Base-by-base conservation (phyloP, 2,797 vertebrate genomes). In the Eulemur rubriventer region DNA sequence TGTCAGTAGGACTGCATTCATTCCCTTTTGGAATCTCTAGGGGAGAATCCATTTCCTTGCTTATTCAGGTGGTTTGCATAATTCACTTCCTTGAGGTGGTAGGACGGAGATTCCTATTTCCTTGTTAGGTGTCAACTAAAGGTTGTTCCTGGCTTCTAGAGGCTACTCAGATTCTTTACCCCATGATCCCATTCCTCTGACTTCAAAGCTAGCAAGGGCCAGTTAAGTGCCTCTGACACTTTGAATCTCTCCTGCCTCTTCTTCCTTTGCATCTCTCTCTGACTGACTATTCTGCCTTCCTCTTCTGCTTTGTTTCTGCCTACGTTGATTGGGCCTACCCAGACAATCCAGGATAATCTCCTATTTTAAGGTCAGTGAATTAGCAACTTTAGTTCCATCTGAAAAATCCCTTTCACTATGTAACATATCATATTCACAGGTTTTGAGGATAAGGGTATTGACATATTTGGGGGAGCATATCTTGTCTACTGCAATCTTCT, bases 321-420 rank as follows among this genome's bases (percentile, higher is more conserved):
- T 89, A 84, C 20, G 43, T 13, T 73, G 20, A 30, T 28, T 73
- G 24, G 28, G 5, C 43, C 28, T 46, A 48, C 13, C 6, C 20
- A 46, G 16, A 95, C 93, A 72, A 95, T 69, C 18, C 75, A 81
- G 61, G 7, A 72, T 84, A 81, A 86, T 65, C 22, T 95, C 18
- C 18, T 65, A 59, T 84, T 93, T 85, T 86, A 85, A 96, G 84
- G 24, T 46, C 55, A 89, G 48, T 52, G 85, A 82, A 43, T 96
- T 95, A 79, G 41, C 33, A 95, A 88, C 61, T 20, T 91, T 91
- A 93, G 89, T 70, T 88, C 35, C 50, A 55, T 50, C 52, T 78
- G 28, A 67, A 87, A 88, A 93, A 89, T 48, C 6, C 1, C 14
- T 57, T 80, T 91, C 61, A 30, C 38, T 59, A 78, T 9, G 4